Conservation (phyloP, 2,113 vertebrate genomes). For the Salvelinus namaycush region DNA sequence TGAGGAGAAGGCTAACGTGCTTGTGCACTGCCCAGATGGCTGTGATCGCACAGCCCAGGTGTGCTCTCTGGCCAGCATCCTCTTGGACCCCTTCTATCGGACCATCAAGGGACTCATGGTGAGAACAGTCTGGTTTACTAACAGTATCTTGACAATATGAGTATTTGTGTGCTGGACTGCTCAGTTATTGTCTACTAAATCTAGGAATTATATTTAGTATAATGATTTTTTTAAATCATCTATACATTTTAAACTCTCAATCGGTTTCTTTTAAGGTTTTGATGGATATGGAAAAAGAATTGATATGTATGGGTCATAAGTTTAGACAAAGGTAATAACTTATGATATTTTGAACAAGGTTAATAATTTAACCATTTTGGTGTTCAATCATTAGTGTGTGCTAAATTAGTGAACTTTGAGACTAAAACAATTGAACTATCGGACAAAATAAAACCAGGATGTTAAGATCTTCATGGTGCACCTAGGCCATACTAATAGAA, state of each 20-base stretch:
- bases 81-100: slow-evolving; percentile 80
- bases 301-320: slow-evolving; percentile 81
- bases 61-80: slow-evolving; percentile 77
- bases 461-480: too few species aligned
- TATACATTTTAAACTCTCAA: slow-evolving; percentile 1
- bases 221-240: neutral
- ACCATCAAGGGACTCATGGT: slow-evolving; percentile 85
- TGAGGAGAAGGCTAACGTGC: slow-evolving; percentile 75
- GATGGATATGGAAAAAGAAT: slow-evolving; percentile 74
- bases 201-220: neutral
- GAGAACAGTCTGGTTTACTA: slow-evolving; percentile 40
- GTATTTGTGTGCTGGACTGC: too few species aligned
- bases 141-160: too few species aligned
- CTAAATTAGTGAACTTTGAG: too few species aligned
- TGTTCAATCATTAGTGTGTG: too few species aligned
- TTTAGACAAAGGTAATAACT: slow-evolving; percentile 76
- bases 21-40: slow-evolving; percentile 82
- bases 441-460: too few species aligned
- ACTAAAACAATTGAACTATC: too few species aligned
- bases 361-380: too few species aligned
- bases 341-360: neutral
- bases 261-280: slow-evolving; percentile 63
- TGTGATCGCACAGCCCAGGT: slow-evolving; percentile 83
- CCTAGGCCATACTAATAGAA: too few species aligned
- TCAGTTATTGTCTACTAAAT: neutral